These are phyloP conservation scores for Scaptomyza flava DNA, from an alignment of 2,888 invertebrate genomes.

Conservation along the genomic window DNA sequence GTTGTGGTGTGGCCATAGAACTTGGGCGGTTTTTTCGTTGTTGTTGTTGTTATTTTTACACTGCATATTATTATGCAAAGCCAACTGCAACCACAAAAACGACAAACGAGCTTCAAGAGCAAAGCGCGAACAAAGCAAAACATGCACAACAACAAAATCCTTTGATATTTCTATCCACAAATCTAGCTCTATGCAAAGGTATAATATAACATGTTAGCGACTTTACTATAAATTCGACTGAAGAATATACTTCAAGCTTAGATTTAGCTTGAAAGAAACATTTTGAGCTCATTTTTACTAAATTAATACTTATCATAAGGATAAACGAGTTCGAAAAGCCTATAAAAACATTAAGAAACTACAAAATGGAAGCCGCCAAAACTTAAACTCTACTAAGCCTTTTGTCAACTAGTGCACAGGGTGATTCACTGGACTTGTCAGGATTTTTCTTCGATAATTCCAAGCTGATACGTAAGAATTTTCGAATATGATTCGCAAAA, in stretches of 20 bases:
- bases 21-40: background rate
- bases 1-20: slow-evolving; percentile 10
- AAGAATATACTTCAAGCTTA: background rate
- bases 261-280: background rate
- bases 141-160: slow-evolving; percentile 15
- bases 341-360: too few relatives aligned
- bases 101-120: background rate
- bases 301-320: too few relatives aligned
- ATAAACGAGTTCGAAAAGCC: too few relatives aligned
- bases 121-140: slow-evolving; percentile 11
- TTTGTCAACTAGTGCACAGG: background rate
- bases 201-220: background rate
- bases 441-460: background rate
- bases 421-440: background rate
- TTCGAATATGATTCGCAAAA: slow-evolving; percentile 4
- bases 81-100: slow-evolving; percentile 26
- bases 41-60: slow-evolving; percentile 4
- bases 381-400: background rate
- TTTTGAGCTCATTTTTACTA: background rate
- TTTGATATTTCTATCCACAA: slow-evolving; percentile 13
- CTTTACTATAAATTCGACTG: background rate
- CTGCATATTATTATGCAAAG: slow-evolving; percentile 21
- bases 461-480: background rate
- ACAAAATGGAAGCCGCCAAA: too few relatives aligned
- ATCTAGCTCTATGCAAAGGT: background rate